A percentile compares a stretch with the other conserved stretches of the same genome.
phyloP scores from a whole-genome alignment of 2,113 vertebrate genomes.

The Amphiprion ocellaris region DNA sequence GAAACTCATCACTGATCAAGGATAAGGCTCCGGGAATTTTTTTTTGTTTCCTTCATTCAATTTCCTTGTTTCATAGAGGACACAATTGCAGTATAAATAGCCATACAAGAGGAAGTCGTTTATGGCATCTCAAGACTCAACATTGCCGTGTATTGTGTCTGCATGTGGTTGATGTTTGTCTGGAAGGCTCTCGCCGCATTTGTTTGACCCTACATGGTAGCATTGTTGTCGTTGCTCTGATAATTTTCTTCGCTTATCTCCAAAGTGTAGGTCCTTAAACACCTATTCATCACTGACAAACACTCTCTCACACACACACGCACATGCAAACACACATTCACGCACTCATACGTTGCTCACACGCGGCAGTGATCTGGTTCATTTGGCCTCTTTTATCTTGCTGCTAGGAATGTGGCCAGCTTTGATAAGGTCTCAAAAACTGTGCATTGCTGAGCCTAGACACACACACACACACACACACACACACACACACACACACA shows the following conservation, averaged over 20 bases:
- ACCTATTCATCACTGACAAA: conserved; percentile 82
- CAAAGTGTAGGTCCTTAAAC: conserved; percentile 78
- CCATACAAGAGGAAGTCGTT: background rate
- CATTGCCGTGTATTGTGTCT: conserved; percentile 15
- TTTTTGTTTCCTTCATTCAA: background rate
- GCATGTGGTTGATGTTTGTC: conserved; percentile 37
- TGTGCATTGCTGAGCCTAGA: conserved; percentile 18
- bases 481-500: conserved; percentile 46
- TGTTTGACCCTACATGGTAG: conserved; percentile 35
- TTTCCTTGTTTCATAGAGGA: background rate
- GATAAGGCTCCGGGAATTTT: background rate
- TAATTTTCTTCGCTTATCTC: conserved; percentile 81
- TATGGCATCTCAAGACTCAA: background rate
- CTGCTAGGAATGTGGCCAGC: conserved; percentile 79
- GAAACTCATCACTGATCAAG: background rate
- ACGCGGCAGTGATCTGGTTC: conserved; percentile 69
- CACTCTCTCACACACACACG: background rate
- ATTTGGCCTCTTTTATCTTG: conserved; percentile 82
- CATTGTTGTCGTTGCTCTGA: conserved; percentile 72
- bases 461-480: conserved; percentile 16
- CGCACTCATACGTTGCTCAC: conserved; percentile 25
- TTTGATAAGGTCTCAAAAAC: conserved; percentile 76
- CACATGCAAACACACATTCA: conserved; percentile 12
- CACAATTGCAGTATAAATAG: background rate
- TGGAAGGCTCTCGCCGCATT: conserved; percentile 27